phyloP scores from a whole-genome alignment of 23 tunicate genomes.

The Botrylloides violaceus region DNA sequence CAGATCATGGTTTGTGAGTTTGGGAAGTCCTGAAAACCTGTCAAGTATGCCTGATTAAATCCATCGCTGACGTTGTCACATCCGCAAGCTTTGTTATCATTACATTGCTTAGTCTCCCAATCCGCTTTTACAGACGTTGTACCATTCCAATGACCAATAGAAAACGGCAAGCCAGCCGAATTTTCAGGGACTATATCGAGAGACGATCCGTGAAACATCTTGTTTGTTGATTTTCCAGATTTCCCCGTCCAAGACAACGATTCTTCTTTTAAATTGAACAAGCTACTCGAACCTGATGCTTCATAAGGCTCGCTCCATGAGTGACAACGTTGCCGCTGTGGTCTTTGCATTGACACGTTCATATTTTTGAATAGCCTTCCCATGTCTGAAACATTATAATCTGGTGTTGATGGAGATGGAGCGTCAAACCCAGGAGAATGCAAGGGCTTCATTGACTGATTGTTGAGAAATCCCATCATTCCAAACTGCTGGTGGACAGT shows the following conservation, averaged over 20 bases:
- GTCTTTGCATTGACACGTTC: neutral
- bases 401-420: neutral
- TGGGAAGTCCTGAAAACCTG: neutral
- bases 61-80: neutral
- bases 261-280: neutral
- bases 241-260: neutral
- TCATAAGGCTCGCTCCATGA: neutral
- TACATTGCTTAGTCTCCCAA: neutral
- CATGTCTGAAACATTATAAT: neutral
- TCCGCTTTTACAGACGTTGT: neutral
- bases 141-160: neutral
- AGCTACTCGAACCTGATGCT: neutral
- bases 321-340: neutral
- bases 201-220: neutral
- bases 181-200: neutral
- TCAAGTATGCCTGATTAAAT: neutral
- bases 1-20: slow-evolving; percentile 4
- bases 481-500: neutral
- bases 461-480: neutral
- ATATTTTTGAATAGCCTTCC: neutral
- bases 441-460: too few relatives aligned
- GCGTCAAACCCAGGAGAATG: neutral
- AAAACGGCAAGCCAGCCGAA: neutral
- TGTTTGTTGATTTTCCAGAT: neutral
- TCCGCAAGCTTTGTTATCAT: too few relatives aligned